Percentiles rank a stretch among this genome's conserved stretches.
phyloP scores from a whole-genome alignment of 1,140 invertebrate species.

The Amphibalanus amphitrite region DNA sequence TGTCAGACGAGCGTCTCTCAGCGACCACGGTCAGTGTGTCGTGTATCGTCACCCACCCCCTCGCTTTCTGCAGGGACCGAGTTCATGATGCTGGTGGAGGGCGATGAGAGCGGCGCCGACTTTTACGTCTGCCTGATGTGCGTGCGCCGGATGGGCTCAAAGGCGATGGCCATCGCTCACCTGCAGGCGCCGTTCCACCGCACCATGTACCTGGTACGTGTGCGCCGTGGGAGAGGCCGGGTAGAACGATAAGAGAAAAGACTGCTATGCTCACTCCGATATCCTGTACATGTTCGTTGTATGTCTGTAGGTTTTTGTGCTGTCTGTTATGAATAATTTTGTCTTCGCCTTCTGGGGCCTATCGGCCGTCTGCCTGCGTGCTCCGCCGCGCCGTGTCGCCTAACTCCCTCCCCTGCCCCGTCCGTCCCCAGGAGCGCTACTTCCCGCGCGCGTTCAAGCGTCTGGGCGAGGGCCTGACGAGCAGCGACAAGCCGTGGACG shows the following conservation, averaged over 20 bases:
- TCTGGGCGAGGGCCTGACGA: background rate
- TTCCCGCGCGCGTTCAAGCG: conserved; percentile 1
- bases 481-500: background rate
- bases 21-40: too few species aligned
- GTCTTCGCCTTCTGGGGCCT: background rate
- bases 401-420: background rate
- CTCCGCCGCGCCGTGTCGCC: background rate
- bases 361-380: background rate
- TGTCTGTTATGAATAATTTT: background rate
- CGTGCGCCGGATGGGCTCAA: background rate
- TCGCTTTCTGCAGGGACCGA: background rate
- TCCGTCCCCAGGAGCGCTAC: background rate
- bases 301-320: background rate
- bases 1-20: too few species aligned
- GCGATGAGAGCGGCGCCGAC: background rate
- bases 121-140: background rate
- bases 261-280: background rate
- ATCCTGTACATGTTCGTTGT: background rate
- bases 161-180: background rate
- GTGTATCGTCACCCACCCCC: background rate
- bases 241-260: background rate
- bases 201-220: background rate
- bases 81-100: background rate
- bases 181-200: background rate
- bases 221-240: too few species aligned